A percentile compares a stretch with the other conserved stretches of the same genome.
Evolutionary conservation across 2,888 invertebrate species (phyloP).

Genomic region (Salpingus planirostris): DNA sequence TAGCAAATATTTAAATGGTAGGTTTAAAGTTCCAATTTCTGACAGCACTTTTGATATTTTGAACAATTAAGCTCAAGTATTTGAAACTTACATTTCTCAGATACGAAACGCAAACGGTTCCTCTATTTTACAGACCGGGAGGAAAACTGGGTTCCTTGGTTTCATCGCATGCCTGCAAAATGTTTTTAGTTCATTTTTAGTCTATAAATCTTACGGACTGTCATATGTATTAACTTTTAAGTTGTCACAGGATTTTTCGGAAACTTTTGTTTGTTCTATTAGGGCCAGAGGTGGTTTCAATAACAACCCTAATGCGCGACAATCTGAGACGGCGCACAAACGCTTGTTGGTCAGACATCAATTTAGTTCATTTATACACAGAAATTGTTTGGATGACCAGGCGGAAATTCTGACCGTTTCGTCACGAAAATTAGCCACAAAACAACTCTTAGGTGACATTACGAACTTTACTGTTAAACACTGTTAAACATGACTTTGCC

Average conservation of each 20-base stretch:
- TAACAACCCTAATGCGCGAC: conserved; percentile 7
- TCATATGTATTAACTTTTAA: conserved; percentile 6
- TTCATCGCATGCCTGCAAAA: conserved; percentile 12
- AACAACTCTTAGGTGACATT: too few species aligned
- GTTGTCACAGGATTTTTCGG: conserved; percentile 7
- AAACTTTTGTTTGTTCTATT: conserved; percentile 17
- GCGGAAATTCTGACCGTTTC: not conserved
- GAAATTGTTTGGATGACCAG: not conserved
- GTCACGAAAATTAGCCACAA: too few species aligned
- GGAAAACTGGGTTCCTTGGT: conserved; percentile 19
- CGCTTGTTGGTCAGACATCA: conserved; percentile 6
- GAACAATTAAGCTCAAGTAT: not conserved
- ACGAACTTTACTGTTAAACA: not conserved
- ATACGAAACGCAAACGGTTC: not conserved
- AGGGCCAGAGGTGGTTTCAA: conserved; percentile 11
- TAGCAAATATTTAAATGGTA: not conserved
- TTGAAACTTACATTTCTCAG: not conserved
- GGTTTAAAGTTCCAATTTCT: not conserved
- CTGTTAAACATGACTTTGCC: not conserved
- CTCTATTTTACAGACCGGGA: conserved; percentile 6
- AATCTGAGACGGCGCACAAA: conserved; percentile 17
- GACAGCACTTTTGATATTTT: not conserved
- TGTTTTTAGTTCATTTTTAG: conserved; percentile 2
- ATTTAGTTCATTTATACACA: not conserved
- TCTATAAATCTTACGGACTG: conserved; percentile 3